Evolutionary conservation across 1,140 invertebrate species (phyloP).

Genomic region (Drosophila guanche): DNA sequence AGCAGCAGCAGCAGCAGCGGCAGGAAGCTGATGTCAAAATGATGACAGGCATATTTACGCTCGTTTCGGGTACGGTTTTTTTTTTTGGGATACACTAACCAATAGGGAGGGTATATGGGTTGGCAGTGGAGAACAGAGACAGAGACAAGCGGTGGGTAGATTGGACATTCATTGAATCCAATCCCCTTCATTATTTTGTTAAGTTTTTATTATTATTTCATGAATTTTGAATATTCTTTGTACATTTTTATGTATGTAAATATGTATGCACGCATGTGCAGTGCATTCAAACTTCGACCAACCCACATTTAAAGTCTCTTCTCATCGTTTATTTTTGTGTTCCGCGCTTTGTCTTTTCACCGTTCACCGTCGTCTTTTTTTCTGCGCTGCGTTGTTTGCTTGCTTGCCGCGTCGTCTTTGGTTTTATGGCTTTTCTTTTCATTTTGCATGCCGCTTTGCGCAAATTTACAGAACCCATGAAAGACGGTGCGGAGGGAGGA

Average conservation of each 20-base stretch:
- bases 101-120: not conserved
- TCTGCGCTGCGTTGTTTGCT: constrained; percentile 52
- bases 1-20: constrained; percentile 9
- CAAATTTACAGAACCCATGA: constrained; percentile 67
- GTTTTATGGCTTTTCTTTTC: constrained; percentile 82
- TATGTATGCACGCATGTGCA: not conserved
- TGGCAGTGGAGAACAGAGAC: too few species aligned
- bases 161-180: too few species aligned
- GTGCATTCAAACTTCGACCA: constrained; percentile 11
- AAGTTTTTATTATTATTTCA: too few species aligned
- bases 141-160: too few species aligned
- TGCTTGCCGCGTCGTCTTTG: constrained; percentile 77
- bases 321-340: not conserved
- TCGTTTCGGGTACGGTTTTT: constrained; percentile 47
- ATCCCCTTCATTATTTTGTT: too few species aligned
- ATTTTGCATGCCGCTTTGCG: constrained; percentile 79
- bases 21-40: constrained; percentile 75
- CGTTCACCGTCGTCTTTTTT: constrained; percentile 45
- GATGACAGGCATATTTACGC: constrained; percentile 81
- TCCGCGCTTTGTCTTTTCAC: constrained; percentile 43
- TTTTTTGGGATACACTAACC: constrained; percentile 9
- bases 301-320: too few species aligned
- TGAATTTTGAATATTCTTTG: too few species aligned
- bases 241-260: too few species aligned
- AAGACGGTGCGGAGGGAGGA: not conserved